Percentiles rank a stretch among this genome's conserved stretches.
Evolutionary conservation across 2,888 invertebrate species (phyloP).

Genomic region (Vesta saturnalis): DNA sequence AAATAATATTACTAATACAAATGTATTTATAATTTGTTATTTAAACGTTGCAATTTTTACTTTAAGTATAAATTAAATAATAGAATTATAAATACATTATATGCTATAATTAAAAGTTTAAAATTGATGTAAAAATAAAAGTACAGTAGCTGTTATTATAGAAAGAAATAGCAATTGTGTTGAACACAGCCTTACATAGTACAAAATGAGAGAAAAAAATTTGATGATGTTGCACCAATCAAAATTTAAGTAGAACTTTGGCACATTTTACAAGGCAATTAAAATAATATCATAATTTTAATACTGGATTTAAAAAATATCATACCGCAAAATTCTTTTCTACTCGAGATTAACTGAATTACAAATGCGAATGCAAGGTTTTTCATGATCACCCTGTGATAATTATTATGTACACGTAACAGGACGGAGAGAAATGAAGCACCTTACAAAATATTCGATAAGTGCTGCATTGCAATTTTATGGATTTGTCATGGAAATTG

Average conservation of each 20-base stretch:
- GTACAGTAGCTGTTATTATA: not conserved
- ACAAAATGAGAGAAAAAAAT: not conserved
- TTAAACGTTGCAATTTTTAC: too few species aligned
- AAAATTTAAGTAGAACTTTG: not conserved
- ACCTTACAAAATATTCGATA: not conserved
- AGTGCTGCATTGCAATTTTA: not conserved
- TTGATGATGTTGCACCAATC: not conserved
- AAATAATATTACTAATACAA: not conserved
- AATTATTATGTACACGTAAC: not conserved
- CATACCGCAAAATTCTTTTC: not conserved
- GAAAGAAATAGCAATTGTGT: conserved; percentile 4
- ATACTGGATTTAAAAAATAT: not conserved
- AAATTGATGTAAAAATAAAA: not conserved
- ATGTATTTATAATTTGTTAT: not conserved
- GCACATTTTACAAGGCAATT: conserved; percentile 3
- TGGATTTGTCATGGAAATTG: not conserved
- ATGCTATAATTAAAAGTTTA: conserved; percentile 7
- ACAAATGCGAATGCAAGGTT: not conserved
- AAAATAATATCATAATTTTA: conserved; percentile 1
- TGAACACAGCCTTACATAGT: not conserved
- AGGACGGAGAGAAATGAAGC: conserved; percentile 6
- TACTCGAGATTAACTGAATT: too few species aligned
- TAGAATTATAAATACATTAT: conserved; percentile 7
- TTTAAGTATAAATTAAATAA: conserved; percentile 6
- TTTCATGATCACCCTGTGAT: not conserved